Conservation (phyloP, 1,140 invertebrate genomes). For the Drosophila paulistorum region DNA sequence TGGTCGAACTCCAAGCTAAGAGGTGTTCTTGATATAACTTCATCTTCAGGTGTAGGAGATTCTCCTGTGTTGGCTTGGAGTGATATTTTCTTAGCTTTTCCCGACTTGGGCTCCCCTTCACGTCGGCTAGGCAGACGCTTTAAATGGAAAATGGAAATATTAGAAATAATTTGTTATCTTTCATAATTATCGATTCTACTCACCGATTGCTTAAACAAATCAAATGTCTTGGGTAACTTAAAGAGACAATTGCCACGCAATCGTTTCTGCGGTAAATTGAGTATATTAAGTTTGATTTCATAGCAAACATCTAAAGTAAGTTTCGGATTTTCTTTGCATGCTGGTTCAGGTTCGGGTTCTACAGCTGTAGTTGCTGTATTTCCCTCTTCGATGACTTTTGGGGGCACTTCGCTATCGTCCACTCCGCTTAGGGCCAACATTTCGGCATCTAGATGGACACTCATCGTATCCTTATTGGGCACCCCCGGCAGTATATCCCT, state of each 20-base stretch:
- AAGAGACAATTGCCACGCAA: slow-evolving; percentile 35
- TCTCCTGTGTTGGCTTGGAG: background rate
- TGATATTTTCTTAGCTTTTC: background rate
- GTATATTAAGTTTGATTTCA: slow-evolving; percentile 38
- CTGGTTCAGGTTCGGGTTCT: background rate
- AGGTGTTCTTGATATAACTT: background rate
- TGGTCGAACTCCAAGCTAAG: slow-evolving; percentile 53
- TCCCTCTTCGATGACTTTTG: background rate
- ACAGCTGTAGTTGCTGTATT: slow-evolving; percentile 28
- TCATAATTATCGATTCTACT: slow-evolving; percentile 20
- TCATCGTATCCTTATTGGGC: slow-evolving; percentile 46
- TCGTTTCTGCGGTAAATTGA: slow-evolving; percentile 29
- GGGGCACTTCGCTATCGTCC: no score
- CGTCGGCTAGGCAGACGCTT: slow-evolving; percentile 40
- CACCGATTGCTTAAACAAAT: slow-evolving; percentile 48
- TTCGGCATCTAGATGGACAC: slow-evolving; percentile 39
- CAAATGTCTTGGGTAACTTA: slow-evolving; percentile 42
- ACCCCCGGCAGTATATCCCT: slow-evolving; percentile 51
- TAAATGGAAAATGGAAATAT: background rate
- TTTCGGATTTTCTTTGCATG: background rate
- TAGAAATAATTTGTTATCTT: background rate
- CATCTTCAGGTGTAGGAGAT: background rate
- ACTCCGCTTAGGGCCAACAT: slow-evolving; percentile 38
- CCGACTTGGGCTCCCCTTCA: background rate
- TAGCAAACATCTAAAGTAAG: slow-evolving; percentile 28